Evolutionary conservation across 1,140 invertebrate genomes (phyloP).

Genomic region (Musca domestica): DNA sequence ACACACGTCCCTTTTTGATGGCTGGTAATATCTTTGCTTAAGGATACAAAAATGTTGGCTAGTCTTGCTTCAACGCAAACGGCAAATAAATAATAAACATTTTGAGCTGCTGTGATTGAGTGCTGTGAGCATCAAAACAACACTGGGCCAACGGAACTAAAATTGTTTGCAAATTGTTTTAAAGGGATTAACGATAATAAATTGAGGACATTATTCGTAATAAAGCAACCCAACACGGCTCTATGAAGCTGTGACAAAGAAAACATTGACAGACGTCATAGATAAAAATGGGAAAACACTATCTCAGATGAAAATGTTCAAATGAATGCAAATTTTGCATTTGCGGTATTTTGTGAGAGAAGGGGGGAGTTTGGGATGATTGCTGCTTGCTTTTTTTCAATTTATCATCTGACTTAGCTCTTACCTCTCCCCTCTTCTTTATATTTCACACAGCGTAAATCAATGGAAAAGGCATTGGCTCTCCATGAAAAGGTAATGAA

Average conservation of each 20-base stretch:
- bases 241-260: background rate
- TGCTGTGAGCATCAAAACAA: too few species aligned
- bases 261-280: background rate
- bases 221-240: background rate
- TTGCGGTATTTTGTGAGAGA: too few species aligned
- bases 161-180: background rate
- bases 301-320: too few species aligned
- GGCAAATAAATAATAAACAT: too few species aligned
- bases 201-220: slow-evolving; percentile 4
- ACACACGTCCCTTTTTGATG: too few species aligned
- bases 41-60: too few species aligned
- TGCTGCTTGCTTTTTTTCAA: background rate
- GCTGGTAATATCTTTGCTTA: too few species aligned
- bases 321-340: too few species aligned
- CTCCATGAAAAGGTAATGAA: slow-evolving; percentile 76
- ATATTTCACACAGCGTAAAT: slow-evolving; percentile 62
- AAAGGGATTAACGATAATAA: slow-evolving; percentile 9
- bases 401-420: background rate
- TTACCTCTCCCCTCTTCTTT: background rate
- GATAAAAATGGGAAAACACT: background rate
- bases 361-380: background rate
- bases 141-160: too few species aligned
- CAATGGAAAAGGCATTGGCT: slow-evolving; percentile 64
- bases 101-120: too few species aligned
- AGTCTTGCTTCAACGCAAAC: too few species aligned